Evolutionary conservation across 2,113 vertebrate genomes (phyloP), one percentile per base, ranked within the genome.

Genomic region (Oncorhynchus gorbuscha): DNA sequence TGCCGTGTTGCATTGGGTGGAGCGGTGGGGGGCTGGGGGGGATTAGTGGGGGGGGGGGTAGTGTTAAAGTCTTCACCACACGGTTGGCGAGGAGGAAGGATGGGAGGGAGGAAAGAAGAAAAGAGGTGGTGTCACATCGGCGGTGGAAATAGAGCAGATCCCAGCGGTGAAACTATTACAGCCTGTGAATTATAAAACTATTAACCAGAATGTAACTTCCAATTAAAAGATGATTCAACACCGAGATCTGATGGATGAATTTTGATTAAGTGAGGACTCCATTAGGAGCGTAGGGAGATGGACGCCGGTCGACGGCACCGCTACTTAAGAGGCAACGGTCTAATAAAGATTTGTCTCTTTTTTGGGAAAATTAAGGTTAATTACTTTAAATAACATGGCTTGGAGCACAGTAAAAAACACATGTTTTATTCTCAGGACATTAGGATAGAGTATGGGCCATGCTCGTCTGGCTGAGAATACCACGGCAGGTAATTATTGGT

Each of bases 161-260:
- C 96, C 97, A 95, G 94, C 93, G 96, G 97, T 96, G 94, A 94
- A 94, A 95, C 95, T 96, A 97, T 97, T 97, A 96, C 94, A 95
- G 95, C 93, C 93, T 93, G 94, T 78, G 93, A 97, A 99, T 98
- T 97, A 98, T 96, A 96, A 97, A 97, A 97, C 96, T 98, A 98
- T 99, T 98, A 98, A 96, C 95, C 95, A 97, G 96, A 96, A 96
- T 96, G 95, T 97, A 98, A 96, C 95, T 98, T 94, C 96, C 97
- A 99, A 98, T 98, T 99, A 99, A 99, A 98, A 97, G 94, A 97
- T 96, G 96, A 98, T 97, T 98, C 96, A 97, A 96, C 96, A 97
- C 94, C 95, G 94, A 95, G 97, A 97, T 96, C 96, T 97, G 96
- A 98, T 99, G 96, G 95, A 96, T 99, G 96, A 96, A 96, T 97